Percentiles rank a stretch among this genome's conserved stretches.
phyloP scores from a whole-genome alignment of 2,888 invertebrate species.

The Stegophylla sp. region DNA sequence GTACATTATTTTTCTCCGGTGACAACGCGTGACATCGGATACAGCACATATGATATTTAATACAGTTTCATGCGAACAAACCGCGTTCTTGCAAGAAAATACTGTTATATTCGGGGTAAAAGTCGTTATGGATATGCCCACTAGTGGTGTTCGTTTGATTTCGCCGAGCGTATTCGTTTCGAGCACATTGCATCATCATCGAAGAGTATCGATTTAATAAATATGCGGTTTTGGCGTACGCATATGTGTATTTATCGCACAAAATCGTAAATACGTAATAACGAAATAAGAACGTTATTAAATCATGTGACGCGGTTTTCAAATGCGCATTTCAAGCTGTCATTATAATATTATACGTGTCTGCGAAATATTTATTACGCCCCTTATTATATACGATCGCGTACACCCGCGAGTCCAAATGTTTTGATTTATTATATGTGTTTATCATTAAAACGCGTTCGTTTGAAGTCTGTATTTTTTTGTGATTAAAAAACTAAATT shows the following conservation, averaged over 20 bases:
- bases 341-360: background rate
- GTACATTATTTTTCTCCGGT: background rate
- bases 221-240: too few species aligned
- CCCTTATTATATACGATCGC: background rate
- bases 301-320: background rate
- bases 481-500: background rate
- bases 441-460: background rate
- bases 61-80: too few species aligned
- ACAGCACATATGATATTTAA: too few species aligned
- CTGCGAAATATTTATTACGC: background rate
- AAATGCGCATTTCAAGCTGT: background rate
- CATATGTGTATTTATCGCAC: too few species aligned
- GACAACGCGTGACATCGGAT: background rate
- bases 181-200: too few species aligned
- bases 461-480: background rate
- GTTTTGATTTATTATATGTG: background rate
- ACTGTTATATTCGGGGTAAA: too few species aligned
- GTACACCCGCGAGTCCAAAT: background rate
- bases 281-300: background rate
- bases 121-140: too few species aligned
- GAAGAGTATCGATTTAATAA: too few species aligned
- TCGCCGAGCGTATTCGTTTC: too few species aligned
- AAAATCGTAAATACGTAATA: too few species aligned
- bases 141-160: too few species aligned
- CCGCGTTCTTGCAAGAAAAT: too few species aligned